Evolutionary conservation across 2,888 invertebrate species (phyloP).

Genomic region (Megamerina dolium): DNA sequence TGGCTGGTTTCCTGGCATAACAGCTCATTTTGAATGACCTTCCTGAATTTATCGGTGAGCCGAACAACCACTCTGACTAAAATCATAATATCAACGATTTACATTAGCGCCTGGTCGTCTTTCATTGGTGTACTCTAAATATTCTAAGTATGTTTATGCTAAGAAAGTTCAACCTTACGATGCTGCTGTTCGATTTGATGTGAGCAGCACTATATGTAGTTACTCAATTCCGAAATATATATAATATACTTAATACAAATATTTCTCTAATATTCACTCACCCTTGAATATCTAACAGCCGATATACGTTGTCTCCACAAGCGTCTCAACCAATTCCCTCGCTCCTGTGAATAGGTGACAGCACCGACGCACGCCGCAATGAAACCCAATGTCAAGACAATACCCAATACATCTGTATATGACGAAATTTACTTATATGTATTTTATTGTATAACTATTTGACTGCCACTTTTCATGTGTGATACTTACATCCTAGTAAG

Average conservation of each 20-base stretch:
- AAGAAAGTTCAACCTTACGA: no score
- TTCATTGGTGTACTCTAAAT: no score
- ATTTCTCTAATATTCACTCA: conserved; percentile 19
- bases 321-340: conserved; percentile 34
- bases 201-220: no score
- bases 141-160: background rate
- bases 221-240: no score
- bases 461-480: background rate
- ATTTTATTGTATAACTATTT: background rate
- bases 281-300: conserved; percentile 42
- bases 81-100: no score
- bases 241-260: background rate
- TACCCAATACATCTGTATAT: conserved; percentile 33
- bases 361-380: conserved; percentile 36
- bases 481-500: conserved; percentile 38
- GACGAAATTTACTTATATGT: background rate
- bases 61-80: no score
- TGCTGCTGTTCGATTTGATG: no score
- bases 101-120: no score
- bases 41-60: no score
- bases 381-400: conserved; percentile 35
- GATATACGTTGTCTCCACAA: conserved; percentile 36
- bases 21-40: no score
- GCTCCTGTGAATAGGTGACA: conserved; percentile 38
- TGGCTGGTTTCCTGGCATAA: no score